Evolutionary conservation across 2,888 invertebrate species (phyloP).

Genomic region (Ectropis crepuscularia): DNA sequence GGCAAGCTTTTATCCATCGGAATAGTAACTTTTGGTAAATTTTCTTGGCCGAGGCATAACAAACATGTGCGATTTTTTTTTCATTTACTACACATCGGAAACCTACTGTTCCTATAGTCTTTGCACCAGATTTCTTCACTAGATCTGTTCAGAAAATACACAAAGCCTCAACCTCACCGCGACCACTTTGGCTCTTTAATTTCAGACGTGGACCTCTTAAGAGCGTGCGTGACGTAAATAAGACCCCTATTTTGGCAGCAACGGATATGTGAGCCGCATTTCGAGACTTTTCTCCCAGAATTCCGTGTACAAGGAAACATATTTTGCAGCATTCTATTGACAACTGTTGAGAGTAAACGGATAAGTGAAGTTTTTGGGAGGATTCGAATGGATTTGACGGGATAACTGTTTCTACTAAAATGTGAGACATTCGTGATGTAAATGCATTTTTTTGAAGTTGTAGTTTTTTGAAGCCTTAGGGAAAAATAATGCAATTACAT

Average conservation of each 20-base stretch:
- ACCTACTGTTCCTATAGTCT: slow-evolving; percentile 20
- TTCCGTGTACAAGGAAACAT: slow-evolving; percentile 23
- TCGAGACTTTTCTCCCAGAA: slow-evolving; percentile 4
- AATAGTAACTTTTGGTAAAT: too few relatives aligned
- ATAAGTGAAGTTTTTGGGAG: not conserved
- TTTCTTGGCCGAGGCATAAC: too few relatives aligned
- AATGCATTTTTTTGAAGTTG: too few relatives aligned
- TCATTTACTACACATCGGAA: slow-evolving; percentile 2
- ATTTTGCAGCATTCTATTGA: slow-evolving; percentile 13
- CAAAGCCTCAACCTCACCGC: slow-evolving; percentile 50
- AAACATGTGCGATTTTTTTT: too few relatives aligned
- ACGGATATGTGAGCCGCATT: slow-evolving; percentile 28
- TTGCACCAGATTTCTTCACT: slow-evolving; percentile 48
- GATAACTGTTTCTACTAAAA: not conserved
- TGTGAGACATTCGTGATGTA: too few relatives aligned
- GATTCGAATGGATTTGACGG: not conserved
- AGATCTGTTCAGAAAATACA: slow-evolving; percentile 56
- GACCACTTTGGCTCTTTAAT: slow-evolving; percentile 68
- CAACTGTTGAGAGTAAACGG: not conserved
- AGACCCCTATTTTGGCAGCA: slow-evolving; percentile 42
- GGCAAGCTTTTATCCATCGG: too few relatives aligned
- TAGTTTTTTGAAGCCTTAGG: too few relatives aligned
- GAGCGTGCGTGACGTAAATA: slow-evolving; percentile 56
- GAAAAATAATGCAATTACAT: too few relatives aligned
- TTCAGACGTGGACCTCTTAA: slow-evolving; percentile 69